Evolutionary conservation across 2,113 vertebrate species (phyloP), one percentile per base, ranked within the genome.

Genomic region (Grallaria varia): DNA sequence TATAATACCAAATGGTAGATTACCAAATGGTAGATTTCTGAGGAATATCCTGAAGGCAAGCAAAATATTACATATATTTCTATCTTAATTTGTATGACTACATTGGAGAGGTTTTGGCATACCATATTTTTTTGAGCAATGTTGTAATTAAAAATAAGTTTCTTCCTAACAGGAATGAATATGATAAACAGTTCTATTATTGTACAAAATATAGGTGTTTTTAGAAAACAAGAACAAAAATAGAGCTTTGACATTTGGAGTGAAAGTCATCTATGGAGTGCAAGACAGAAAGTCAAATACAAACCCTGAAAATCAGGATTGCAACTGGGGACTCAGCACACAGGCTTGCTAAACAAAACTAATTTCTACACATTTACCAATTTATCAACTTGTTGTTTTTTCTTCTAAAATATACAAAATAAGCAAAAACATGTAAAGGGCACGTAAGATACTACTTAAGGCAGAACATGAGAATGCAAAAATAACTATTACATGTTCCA

Each of bases 381-480:
- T 7, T 64, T 68, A 60, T 1, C 5, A 79, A 64, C 18, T 50
- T 83, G 22, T 2, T 81, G 18, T 37, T 67, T 89, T 95, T 84
- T 42, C 42, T 91, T 90, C 33, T 40, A 88, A 89, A 93, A 71
- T 1, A 39, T 27, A 84, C 10, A 52, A 56, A 78, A 84, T 50
- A 63, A 90, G 18, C 10, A 92, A 64, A 95, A 71, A 53, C 13
- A 42, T 1, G 1, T 49, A 55, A 84, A 63, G 44, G 66, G 28
- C 19, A 62, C 47, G 19, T 75, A 23, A 77, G 33, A 39, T 68
- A 37, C 62, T 69, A 84, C 17, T 89, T 95, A 97, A 97, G 91
- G 66, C 86, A 93, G 42, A 94, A 93, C 15, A 69, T 42, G 93
- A 87, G 44, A 76, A 94, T 92, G 93, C 7, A 94, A 95, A 96